Conservation (phyloP, 2,113 vertebrate genomes). For the Anhinga anhinga region DNA sequence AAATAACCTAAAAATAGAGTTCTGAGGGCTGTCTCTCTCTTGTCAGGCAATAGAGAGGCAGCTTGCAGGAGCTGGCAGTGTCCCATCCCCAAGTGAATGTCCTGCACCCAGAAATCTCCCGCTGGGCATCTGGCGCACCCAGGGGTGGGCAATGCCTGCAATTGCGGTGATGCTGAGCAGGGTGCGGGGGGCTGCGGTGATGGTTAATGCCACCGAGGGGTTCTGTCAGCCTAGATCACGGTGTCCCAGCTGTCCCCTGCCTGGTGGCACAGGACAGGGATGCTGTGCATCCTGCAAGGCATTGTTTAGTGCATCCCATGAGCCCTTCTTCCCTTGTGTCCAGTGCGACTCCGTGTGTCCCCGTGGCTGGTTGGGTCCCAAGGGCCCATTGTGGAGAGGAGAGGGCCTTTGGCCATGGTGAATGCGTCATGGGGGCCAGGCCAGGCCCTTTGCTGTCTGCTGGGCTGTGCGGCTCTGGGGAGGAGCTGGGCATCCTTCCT, state of each 20-base stretch:
- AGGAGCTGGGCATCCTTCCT: not conserved
- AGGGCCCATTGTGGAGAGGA: accelerated
- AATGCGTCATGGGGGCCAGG: accelerated
- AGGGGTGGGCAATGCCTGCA: not conserved
- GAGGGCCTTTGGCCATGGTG: not conserved
- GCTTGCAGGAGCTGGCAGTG: accelerated
- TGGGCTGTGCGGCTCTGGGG: not conserved
- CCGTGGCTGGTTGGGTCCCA: accelerated
- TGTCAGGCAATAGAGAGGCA: not conserved
- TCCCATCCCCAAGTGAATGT: accelerated
- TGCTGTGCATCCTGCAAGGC: not conserved
- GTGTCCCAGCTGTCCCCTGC: not conserved
- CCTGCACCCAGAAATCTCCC: not conserved
- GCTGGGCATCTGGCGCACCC: accelerated
- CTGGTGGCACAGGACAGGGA: not conserved
- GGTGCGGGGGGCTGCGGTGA: accelerated
- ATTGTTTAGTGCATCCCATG: not conserved
- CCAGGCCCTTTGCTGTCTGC: not conserved
- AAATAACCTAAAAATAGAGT: not conserved
- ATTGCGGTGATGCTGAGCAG: not conserved
- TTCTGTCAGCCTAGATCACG: not conserved
- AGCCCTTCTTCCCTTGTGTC: not conserved
- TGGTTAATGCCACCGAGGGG: accelerated
- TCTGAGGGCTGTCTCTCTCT: not conserved
- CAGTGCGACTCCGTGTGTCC: accelerated